Percentiles rank a stretch among this genome's conserved stretches.
These are phyloP conservation scores for Zaprionus davidi DNA, from an alignment of 1,140 invertebrate species.

Conservation along the genomic window DNA sequence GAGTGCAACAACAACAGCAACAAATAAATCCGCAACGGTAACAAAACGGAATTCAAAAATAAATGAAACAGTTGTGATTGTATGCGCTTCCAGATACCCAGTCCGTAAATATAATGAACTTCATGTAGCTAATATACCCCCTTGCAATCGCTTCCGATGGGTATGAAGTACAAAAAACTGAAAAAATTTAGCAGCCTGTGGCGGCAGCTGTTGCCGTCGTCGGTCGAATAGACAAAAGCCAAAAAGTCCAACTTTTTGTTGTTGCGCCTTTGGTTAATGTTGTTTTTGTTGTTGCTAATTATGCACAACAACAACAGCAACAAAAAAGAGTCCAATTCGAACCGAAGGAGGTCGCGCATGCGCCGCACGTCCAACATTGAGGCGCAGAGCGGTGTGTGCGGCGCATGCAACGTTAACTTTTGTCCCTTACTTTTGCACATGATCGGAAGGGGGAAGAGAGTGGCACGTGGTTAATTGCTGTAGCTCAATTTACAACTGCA, in stretches of 20 bases:
- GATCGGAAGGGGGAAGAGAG: constrained; percentile 42
- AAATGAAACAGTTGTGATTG: constrained; percentile 2
- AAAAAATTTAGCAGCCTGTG: constrained; percentile 46
- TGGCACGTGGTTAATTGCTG: constrained; percentile 56
- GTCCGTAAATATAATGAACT: background rate
- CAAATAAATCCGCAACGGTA: constrained; percentile 61
- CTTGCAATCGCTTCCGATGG: background rate
- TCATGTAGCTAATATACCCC: background rate
- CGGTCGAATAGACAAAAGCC: constrained; percentile 49
- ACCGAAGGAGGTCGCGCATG: constrained; percentile 64
- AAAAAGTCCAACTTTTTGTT: constrained; percentile 43
- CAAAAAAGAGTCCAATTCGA: constrained; percentile 12
- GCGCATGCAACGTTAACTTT: background rate
- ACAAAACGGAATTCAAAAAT: constrained; percentile 35
- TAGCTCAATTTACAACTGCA: constrained; percentile 63
- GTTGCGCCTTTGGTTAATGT: background rate
- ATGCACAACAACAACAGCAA: constrained; percentile 41
- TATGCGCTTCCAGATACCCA: background rate
- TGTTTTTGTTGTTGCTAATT: constrained; percentile 68
- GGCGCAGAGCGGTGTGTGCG: background rate
- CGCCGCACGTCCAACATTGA: constrained; percentile 31
- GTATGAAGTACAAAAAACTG: constrained; percentile 5
- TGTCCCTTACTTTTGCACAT: constrained; percentile 38
- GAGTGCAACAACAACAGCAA: constrained; percentile 34
- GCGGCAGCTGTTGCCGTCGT: constrained; percentile 59